Evolutionary conservation across 2,797 vertebrate genomes (phyloP).

Genomic region (Megalops cyprinoides): DNA sequence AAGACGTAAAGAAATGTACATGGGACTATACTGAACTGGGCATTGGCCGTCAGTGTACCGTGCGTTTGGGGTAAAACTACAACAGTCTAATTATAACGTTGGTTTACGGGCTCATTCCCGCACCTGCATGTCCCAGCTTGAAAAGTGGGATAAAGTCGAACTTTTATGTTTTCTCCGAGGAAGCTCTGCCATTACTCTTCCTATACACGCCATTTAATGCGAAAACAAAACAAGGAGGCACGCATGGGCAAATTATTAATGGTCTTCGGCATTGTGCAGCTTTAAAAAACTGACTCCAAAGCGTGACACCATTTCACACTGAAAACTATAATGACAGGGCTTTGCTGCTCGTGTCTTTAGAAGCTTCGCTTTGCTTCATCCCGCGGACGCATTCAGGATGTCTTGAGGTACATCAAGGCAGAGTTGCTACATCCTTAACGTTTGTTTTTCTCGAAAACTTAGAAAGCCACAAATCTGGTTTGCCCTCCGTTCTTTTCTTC

Average conservation of each 20-base stretch:
- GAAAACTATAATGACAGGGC: neutral
- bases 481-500: neutral
- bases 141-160: neutral
- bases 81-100: too few species aligned
- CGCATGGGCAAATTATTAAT: too few species aligned
- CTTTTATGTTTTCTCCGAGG: neutral
- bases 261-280: too few species aligned
- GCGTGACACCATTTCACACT: neutral
- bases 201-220: neutral
- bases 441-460: neutral
- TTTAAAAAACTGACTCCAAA: neutral
- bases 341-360: neutral
- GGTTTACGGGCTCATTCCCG: too few species aligned
- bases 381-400: neutral
- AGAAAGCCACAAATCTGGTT: slow-evolving; percentile 11
- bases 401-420: neutral
- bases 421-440: neutral
- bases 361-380: neutral
- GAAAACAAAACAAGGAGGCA: neutral
- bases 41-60: too few species aligned
- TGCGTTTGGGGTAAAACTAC: too few species aligned
- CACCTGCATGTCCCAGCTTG: neutral
- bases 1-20: too few species aligned
- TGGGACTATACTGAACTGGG: too few species aligned
- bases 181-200: neutral